Conservation (phyloP, 2,797 vertebrate species). For the Hirundo rustica region DNA sequence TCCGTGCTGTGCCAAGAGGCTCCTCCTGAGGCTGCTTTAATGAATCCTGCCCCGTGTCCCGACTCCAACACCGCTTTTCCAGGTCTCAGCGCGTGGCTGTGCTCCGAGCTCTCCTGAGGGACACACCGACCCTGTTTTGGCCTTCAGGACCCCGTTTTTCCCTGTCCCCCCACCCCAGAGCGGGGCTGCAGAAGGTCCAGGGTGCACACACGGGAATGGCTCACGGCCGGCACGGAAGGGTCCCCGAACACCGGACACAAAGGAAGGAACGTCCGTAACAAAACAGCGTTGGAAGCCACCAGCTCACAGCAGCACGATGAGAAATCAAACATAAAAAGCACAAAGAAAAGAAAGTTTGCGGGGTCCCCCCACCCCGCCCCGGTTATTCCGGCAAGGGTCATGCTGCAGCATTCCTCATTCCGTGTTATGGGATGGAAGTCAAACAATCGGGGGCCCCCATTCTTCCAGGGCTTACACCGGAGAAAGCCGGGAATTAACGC, state of each 20-base stretch:
- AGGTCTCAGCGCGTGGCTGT: neutral
- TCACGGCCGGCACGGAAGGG: neutral
- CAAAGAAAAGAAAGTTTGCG: constrained; percentile 53
- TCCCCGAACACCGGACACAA: constrained; percentile 50
- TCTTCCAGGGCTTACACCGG: constrained; percentile 22
- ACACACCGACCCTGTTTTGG: neutral
- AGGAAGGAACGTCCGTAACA: constrained; percentile 40
- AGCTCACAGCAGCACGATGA: constrained; percentile 67
- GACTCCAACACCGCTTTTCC: neutral
- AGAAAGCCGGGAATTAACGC: neutral
- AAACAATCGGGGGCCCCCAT: constrained; percentile 26
- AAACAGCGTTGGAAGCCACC: constrained; percentile 62
- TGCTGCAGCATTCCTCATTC: constrained; percentile 73
- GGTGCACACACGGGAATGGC: neutral
- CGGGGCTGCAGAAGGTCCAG: constrained; percentile 9
- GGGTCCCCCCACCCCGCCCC: neutral
- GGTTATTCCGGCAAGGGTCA: constrained; percentile 66
- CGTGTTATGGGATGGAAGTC: constrained; percentile 63
- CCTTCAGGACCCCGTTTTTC: neutral
- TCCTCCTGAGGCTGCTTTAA: constrained; percentile 59
- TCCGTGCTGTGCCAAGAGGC: neutral
- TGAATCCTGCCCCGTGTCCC: constrained; percentile 49
- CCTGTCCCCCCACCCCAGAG: neutral
- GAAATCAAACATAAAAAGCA: constrained; percentile 49
- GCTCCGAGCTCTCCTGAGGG: neutral